phyloP scores from a whole-genome alignment of 2,888 invertebrate genomes.

The Malthinus seriepunctatus region DNA sequence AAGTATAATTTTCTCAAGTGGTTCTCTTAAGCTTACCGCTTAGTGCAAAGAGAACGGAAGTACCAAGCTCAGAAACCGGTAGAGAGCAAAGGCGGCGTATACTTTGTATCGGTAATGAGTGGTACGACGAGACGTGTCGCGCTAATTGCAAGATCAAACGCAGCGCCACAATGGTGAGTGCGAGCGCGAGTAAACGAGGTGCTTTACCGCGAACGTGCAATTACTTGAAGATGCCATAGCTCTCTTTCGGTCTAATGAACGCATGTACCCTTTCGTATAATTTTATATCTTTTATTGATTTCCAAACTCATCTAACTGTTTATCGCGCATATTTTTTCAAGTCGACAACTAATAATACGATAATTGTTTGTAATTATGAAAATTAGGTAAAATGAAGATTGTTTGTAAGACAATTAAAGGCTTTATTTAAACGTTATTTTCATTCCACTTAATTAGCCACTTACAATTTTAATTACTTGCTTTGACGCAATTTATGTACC shows the following conservation, averaged over 20 bases:
- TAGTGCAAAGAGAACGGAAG: slow-evolving; percentile 27
- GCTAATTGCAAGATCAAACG: slow-evolving; percentile 47
- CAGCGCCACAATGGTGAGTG: slow-evolving; percentile 29
- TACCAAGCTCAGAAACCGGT: slow-evolving; percentile 27
- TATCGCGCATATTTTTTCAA: too few relatives aligned
- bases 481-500: too few relatives aligned
- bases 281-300: neutral
- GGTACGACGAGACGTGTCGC: slow-evolving; percentile 45
- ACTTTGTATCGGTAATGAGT: slow-evolving; percentile 46
- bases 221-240: slow-evolving; percentile 11
- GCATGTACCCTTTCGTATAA: slow-evolving; percentile 14
- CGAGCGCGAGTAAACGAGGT: slow-evolving; percentile 28
- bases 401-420: too few relatives aligned
- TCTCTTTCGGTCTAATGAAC: slow-evolving; percentile 11
- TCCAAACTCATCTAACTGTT: too few relatives aligned
- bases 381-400: too few relatives aligned
- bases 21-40: slow-evolving; percentile 20
- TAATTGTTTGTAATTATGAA: too few relatives aligned
- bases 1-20: slow-evolving; percentile 30
- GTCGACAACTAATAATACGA: too few relatives aligned
- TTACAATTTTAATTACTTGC: too few relatives aligned
- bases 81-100: slow-evolving; percentile 37
- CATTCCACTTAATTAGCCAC: too few relatives aligned
- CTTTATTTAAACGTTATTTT: too few relatives aligned
- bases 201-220: slow-evolving; percentile 25